Conservation (phyloP, 2,888 invertebrate genomes). For the Tortrix viridana region DNA sequence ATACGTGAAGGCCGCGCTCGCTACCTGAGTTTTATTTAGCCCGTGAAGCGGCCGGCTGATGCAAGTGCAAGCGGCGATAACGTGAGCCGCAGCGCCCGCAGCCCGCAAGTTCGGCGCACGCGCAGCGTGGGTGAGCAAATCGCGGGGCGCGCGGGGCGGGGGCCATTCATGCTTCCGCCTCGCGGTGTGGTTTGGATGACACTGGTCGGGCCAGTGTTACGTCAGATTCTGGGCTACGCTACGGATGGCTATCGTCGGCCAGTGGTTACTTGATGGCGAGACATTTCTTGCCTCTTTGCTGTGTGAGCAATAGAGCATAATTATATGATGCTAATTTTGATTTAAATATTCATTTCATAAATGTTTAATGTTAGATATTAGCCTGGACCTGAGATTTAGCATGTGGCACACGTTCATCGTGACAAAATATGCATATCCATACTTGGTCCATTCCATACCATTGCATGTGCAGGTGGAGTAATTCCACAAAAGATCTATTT, state of each 20-base stretch:
- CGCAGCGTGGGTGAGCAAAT: conserved; percentile 16
- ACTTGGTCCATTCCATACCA: too few species aligned
- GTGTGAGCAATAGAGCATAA: too few species aligned
- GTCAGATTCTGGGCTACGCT: conserved; percentile 5
- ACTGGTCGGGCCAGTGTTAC: conserved; percentile 21
- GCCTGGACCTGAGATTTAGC: too few species aligned
- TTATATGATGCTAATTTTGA: too few species aligned
- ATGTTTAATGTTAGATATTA: too few species aligned
- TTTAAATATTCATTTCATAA: too few species aligned
- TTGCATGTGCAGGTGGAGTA: too few species aligned
- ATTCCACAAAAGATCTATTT: too few species aligned
- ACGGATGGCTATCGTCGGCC: background rate
- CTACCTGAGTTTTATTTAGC: conserved; percentile 15
- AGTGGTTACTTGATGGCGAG: background rate
- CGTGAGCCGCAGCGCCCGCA: conserved; percentile 40
- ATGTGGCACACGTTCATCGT: too few species aligned
- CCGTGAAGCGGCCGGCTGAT: conserved; percentile 44
- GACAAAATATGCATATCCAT: too few species aligned
- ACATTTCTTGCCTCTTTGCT: background rate
- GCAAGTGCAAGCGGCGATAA: conserved; percentile 45
- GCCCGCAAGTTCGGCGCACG: background rate
- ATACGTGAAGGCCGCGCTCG: background rate
- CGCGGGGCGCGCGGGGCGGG: conserved; percentile 9
- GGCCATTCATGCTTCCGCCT: conserved; percentile 21
- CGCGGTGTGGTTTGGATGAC: conserved; percentile 17